Percentiles rank a stretch among this genome's conserved stretches.
phyloP scores from a whole-genome alignment of 2,888 invertebrate species.

The Cataglyphis albicans region DNA sequence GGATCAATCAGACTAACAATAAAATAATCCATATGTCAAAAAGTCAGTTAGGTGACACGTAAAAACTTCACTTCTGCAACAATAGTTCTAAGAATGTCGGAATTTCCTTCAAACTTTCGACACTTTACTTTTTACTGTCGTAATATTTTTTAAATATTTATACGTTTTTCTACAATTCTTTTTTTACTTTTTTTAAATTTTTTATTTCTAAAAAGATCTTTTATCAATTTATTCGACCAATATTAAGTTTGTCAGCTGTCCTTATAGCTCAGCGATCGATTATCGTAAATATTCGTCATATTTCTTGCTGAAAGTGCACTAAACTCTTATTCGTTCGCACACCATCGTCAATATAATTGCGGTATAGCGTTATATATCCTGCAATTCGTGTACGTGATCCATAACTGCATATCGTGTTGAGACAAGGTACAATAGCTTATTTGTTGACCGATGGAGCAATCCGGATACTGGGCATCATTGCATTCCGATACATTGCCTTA shows the following conservation, averaged over 20 bases:
- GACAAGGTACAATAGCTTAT: slow-evolving; percentile 36
- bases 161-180: not conserved
- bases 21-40: not conserved
- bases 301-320: not conserved
- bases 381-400: slow-evolving; percentile 48
- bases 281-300: not conserved
- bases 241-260: not conserved
- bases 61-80: not conserved
- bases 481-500: slow-evolving; percentile 18
- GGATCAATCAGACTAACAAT: slow-evolving; percentile 6
- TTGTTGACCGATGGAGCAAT: slow-evolving; percentile 42
- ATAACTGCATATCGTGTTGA: slow-evolving; percentile 11
- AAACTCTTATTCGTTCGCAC: not conserved
- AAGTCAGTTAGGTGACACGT: not conserved
- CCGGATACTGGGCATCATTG: slow-evolving; percentile 30
- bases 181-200: not conserved
- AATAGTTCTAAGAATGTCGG: not conserved
- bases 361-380: slow-evolving; percentile 33
- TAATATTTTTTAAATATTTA: slow-evolving; percentile 4
- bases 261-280: slow-evolving; percentile 1
- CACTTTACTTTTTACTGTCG: not conserved
- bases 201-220: not conserved
- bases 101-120: not conserved
- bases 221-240: not conserved
- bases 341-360: slow-evolving; percentile 41